These are phyloP conservation scores for Mythimna vitellina DNA, from an alignment of 2,888 invertebrate genomes.

Conservation along the genomic window DNA sequence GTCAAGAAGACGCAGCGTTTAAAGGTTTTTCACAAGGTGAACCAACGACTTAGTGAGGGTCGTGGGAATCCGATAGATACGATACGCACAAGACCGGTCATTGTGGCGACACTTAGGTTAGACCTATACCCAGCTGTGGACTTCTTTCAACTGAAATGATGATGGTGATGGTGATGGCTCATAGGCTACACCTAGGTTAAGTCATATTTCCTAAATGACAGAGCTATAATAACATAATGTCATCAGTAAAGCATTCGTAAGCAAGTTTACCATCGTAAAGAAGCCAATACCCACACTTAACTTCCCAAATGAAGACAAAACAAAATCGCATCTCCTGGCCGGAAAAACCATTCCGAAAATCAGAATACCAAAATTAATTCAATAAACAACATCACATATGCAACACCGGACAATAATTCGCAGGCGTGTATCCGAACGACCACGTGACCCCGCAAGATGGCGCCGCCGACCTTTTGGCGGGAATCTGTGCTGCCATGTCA, in stretches of 20 bases:
- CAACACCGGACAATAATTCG: conserved; percentile 87
- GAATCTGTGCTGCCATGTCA: conserved; percentile 67
- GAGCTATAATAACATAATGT: not conserved
- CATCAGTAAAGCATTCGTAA: not conserved
- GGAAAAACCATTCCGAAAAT: conserved; percentile 71
- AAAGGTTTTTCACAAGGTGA: too few species aligned
- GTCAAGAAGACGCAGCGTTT: too few species aligned
- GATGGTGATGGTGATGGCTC: too few species aligned
- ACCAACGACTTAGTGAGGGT: too few species aligned
- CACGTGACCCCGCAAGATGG: conserved; percentile 80
- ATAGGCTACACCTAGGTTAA: too few species aligned
- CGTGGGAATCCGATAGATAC: too few species aligned
- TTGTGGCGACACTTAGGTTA: too few species aligned
- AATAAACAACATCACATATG: conserved; percentile 90
- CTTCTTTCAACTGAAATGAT: too few species aligned
- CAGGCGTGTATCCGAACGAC: conserved; percentile 86
- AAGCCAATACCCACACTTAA: not conserved
- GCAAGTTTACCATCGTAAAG: not conserved
- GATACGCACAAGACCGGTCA: too few species aligned
- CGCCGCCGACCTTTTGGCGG: conserved; percentile 84
- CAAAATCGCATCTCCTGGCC: conserved; percentile 62
- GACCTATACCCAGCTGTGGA: too few species aligned
- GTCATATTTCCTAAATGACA: too few species aligned
- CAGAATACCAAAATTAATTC: conserved; percentile 88
- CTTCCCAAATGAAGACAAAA: conserved; percentile 62